Conservation (phyloP, 1,140 invertebrate species). For the Nasonia giraulti region DNA sequence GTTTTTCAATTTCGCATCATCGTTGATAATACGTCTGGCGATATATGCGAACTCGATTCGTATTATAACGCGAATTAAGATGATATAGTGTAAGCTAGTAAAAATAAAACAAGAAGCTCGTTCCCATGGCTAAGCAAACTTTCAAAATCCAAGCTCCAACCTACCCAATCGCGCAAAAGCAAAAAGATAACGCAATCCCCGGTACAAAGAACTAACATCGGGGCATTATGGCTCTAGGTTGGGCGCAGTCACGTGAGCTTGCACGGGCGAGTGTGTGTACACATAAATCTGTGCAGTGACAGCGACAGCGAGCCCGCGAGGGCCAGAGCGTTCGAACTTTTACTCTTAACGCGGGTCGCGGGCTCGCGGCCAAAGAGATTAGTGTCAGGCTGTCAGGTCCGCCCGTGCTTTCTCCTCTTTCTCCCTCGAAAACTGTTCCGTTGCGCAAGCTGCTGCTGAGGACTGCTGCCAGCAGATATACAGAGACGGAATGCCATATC, state of each 20-base stretch:
- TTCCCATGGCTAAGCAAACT: too few relatives aligned
- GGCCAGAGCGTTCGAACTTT: slow-evolving; percentile 17
- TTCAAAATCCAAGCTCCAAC: too few relatives aligned
- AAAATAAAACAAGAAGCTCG: too few relatives aligned
- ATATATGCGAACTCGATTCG: too few relatives aligned
- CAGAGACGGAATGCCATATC: slow-evolving; percentile 48
- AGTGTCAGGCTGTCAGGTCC: slow-evolving; percentile 56
- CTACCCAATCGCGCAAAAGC: neutral
- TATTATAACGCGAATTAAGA: too few relatives aligned
- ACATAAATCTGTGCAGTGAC: slow-evolving; percentile 17
- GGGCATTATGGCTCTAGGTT: too few relatives aligned
- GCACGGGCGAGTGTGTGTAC: neutral
- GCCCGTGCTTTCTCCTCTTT: neutral
- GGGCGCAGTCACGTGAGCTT: neutral
- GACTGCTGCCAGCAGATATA: slow-evolving; percentile 53
- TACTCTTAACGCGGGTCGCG: slow-evolving; percentile 37
- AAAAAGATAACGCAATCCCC: neutral
- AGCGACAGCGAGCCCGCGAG: neutral
- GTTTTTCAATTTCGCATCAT: too few relatives aligned
- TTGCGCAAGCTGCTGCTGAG: slow-evolving; percentile 46
- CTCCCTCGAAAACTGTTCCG: slow-evolving; percentile 48
- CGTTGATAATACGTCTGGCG: too few relatives aligned
- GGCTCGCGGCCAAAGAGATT: slow-evolving; percentile 64
- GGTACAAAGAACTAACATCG: neutral
- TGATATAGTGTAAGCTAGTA: too few relatives aligned